Evolutionary conservation across 2,113 vertebrate species (phyloP).

Genomic region (Toxostoma redivivum): DNA sequence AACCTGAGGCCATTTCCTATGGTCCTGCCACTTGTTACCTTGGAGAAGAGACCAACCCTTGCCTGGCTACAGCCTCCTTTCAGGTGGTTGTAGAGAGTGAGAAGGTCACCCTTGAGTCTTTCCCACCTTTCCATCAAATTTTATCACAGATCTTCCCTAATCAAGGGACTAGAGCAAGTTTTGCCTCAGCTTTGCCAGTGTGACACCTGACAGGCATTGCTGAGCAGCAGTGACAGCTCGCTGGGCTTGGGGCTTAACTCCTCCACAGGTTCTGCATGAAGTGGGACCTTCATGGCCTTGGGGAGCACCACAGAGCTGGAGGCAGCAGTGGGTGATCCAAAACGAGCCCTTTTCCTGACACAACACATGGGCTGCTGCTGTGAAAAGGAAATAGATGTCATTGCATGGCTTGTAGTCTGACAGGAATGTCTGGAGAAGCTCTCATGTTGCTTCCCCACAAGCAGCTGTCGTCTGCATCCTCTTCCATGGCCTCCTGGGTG

Average conservation of each 20-base stretch:
- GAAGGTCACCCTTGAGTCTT: background rate
- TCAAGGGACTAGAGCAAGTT: background rate
- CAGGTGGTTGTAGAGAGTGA: background rate
- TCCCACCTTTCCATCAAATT: background rate
- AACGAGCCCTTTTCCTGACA: background rate
- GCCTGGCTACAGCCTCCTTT: background rate
- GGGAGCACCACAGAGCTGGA: background rate
- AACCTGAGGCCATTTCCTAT: background rate
- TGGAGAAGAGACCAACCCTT: background rate
- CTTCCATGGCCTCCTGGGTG: background rate
- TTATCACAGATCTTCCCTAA: background rate
- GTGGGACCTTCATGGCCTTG: background rate
- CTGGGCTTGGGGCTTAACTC: background rate
- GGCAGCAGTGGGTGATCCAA: background rate
- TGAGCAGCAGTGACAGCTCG: background rate
- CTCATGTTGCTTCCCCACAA: background rate
- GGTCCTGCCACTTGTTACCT: background rate
- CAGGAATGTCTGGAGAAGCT: slow-evolving; percentile 25
- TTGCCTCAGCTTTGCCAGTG: background rate
- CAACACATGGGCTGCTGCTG: slow-evolving; percentile 20
- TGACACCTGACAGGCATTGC: background rate
- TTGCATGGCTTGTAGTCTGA: background rate
- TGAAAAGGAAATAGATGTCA: background rate
- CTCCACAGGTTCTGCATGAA: background rate
- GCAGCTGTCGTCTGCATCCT: slow-evolving; percentile 20